Evolutionary conservation across 2,113 vertebrate genomes (phyloP).

Genomic region (Ciconia boyciana): DNA sequence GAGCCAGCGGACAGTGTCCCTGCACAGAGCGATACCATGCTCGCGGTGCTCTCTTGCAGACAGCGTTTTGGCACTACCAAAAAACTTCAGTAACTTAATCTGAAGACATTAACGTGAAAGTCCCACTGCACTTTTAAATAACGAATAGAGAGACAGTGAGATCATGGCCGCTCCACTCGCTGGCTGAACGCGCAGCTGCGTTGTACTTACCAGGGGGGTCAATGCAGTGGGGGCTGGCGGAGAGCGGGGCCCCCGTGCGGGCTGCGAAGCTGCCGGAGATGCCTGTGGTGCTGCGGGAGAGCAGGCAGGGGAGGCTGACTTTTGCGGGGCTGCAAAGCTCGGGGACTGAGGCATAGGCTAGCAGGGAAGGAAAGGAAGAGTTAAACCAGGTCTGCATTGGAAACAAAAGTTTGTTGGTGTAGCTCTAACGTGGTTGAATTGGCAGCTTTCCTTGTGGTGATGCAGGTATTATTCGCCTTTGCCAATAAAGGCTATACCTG

Average conservation of each 20-base stretch:
- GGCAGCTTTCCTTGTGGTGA: neutral
- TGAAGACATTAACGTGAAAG: neutral
- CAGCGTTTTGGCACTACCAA: neutral
- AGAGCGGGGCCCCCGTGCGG: fast-evolving
- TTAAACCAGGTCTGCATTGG: neutral
- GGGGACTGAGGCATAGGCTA: neutral
- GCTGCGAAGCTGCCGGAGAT: neutral
- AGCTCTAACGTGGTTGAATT: neutral
- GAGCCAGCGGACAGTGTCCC: fast-evolving
- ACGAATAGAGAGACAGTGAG: constrained; percentile 53
- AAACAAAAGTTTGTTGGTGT: neutral
- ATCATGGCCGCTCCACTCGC: neutral
- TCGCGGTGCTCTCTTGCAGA: neutral
- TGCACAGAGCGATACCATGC: fast-evolving
- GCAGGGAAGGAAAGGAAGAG: neutral
- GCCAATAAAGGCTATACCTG: neutral
- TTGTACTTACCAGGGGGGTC: neutral
- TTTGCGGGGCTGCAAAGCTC: neutral
- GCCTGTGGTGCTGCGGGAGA: neutral
- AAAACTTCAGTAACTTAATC: constrained; percentile 15
- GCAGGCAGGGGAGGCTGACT: neutral
- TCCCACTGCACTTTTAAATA: constrained; percentile 38
- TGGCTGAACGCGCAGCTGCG: neutral
- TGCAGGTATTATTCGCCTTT: neutral
- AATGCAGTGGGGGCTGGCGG: fast-evolving